Conservation (phyloP, 1,140 invertebrate genomes). For the Thalassaphorura encarpata region DNA sequence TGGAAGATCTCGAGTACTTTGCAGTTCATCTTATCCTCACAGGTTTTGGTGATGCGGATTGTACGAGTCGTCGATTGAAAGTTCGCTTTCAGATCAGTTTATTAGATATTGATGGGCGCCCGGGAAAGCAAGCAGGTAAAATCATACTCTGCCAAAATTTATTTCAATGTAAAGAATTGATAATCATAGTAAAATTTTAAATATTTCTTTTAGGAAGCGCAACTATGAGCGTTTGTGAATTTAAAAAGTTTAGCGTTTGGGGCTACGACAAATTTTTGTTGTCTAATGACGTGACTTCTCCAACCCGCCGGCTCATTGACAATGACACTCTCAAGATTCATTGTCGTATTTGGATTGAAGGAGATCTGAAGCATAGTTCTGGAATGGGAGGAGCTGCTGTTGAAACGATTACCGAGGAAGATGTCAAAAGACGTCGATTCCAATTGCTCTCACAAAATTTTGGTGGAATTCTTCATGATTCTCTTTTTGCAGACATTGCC, state of each 20-base stretch:
- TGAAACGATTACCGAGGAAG: constrained; percentile 10
- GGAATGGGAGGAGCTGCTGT: constrained; percentile 18
- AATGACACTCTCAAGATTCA: constrained; percentile 28
- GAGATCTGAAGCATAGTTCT: constrained; percentile 20
- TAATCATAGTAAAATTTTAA: neutral
- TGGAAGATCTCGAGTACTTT: constrained; percentile 30
- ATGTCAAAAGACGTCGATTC: constrained; percentile 8
- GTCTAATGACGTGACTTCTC: constrained; percentile 15
- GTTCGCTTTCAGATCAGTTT: constrained; percentile 32
- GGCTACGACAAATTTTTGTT: constrained; percentile 31
- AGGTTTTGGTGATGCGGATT: constrained; percentile 27
- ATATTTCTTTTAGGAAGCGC: constrained; percentile 24
- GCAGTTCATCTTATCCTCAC: constrained; percentile 29
- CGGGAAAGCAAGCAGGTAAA: constrained; percentile 31
- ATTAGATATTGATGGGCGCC: constrained; percentile 26
- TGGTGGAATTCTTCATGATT: constrained; percentile 7
- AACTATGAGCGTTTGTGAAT: constrained; percentile 32
- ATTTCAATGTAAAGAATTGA: neutral
- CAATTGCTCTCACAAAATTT: constrained; percentile 21
- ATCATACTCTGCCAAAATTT: neutral
- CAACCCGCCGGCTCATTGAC: constrained; percentile 23
- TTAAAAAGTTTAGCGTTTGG: constrained; percentile 30
- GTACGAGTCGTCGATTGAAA: constrained; percentile 21
- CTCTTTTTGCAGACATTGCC: constrained; percentile 21
- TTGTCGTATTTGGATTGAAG: constrained; percentile 31